A percentile compares a stretch with the other conserved stretches of the same genome.
phyloP scores from a whole-genome alignment of 2,113 vertebrate species.

The Spilogale gracilis region DNA sequence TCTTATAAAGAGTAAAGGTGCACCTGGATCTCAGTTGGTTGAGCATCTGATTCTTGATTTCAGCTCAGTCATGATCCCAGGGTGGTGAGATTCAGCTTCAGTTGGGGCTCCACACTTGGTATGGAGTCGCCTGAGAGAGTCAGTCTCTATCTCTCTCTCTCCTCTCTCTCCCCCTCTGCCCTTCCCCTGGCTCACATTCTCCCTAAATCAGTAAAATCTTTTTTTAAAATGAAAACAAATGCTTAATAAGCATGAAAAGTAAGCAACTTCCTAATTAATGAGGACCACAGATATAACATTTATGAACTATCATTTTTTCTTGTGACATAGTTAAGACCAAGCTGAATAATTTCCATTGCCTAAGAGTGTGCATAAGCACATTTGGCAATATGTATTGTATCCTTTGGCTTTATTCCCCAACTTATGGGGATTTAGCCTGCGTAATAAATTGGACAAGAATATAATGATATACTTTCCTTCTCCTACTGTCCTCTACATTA shows the following conservation, averaged over 20 bases:
- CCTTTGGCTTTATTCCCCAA: neutral
- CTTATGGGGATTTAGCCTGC: neutral
- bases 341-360: neutral
- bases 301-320: neutral
- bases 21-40: neutral
- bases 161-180: too few species aligned
- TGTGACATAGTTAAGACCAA: neutral
- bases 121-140: neutral
- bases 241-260: neutral
- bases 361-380: neutral
- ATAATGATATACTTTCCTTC: neutral
- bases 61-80: neutral
- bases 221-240: neutral
- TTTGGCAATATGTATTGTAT: neutral
- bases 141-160: too few species aligned
- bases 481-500: too few species aligned
- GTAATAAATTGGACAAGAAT: constrained; percentile 34
- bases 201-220: neutral
- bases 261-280: neutral
- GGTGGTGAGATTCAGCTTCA: neutral
- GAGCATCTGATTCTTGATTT: neutral
- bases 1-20: neutral
- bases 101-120: neutral
- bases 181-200: neutral
- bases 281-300: neutral